These are phyloP conservation scores for Elachura formosa DNA, from an alignment of 2,113 vertebrate species.

Conservation along the genomic window DNA sequence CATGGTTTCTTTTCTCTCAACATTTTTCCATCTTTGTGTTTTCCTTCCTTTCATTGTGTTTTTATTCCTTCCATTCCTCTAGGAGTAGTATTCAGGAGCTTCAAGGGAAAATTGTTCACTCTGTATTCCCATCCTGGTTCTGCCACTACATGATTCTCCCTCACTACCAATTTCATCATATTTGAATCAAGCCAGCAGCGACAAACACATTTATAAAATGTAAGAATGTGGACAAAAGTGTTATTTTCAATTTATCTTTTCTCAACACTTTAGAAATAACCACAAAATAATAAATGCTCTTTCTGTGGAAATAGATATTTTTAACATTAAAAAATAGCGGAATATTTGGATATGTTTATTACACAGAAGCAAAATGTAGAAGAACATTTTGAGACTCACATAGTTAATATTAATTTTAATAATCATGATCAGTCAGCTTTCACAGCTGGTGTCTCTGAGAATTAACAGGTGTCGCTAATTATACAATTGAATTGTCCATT, in stretches of 20 bases:
- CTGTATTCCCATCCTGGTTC: neutral
- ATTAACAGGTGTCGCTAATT: neutral
- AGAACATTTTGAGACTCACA: neutral
- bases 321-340: neutral
- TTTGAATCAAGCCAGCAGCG: neutral
- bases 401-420: neutral
- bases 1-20: neutral
- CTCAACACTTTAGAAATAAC: neutral
- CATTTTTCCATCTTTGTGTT: rapidly evolving
- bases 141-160: neutral
- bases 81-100: neutral
- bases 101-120: neutral
- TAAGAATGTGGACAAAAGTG: neutral
- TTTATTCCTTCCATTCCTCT: neutral
- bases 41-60: neutral
- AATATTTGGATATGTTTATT: neutral
- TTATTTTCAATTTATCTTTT: neutral
- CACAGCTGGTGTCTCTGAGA: neutral
- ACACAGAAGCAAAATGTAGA: neutral
- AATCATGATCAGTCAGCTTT: neutral
- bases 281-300: neutral
- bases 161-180: neutral
- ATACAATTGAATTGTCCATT: neutral
- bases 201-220: neutral
- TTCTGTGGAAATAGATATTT: neutral